Conservation (phyloP, 2,888 invertebrate genomes). For the Auanema freiburgensis region DNA sequence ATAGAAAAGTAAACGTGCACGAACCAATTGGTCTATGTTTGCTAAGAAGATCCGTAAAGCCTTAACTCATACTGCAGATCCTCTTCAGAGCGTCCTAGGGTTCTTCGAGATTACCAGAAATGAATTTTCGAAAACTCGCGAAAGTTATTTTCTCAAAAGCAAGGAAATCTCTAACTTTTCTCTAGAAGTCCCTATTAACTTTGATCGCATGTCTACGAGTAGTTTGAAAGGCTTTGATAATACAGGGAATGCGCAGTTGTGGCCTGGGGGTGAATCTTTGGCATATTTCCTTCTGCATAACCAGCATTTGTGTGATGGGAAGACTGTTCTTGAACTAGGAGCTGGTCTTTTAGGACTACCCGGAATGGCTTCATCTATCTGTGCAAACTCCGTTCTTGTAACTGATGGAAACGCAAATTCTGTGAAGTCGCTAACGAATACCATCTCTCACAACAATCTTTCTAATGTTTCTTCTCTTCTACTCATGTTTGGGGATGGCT, state of each 20-base stretch:
- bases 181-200: not conserved
- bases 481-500: slow-evolving; percentile 14
- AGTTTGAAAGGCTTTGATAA: slow-evolving; percentile 37
- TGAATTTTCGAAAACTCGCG: too few species aligned
- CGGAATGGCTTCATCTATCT: slow-evolving; percentile 16
- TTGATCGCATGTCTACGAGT: not conserved
- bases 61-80: not conserved
- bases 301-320: slow-evolving; percentile 3
- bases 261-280: slow-evolving; percentile 46
- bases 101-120: slow-evolving; percentile 6
- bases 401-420: slow-evolving; percentile 44
- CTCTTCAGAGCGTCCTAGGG: not conserved
- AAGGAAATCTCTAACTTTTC: not conserved
- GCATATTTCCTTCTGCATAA: slow-evolving; percentile 21
- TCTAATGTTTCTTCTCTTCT: not conserved
- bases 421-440: slow-evolving; percentile 18
- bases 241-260: slow-evolving; percentile 45
- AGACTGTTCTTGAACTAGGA: slow-evolving; percentile 38
- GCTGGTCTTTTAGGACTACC: slow-evolving; percentile 39
- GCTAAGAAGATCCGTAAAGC: slow-evolving; percentile 20
- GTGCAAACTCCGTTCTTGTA: slow-evolving; percentile 19
- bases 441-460: slow-evolving; percentile 9
- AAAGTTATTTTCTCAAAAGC: not conserved
- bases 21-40: slow-evolving; percentile 33
- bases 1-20: slow-evolving; percentile 18